Conservation (phyloP, 2,888 invertebrate genomes). For the Sipha maydis region DNA sequence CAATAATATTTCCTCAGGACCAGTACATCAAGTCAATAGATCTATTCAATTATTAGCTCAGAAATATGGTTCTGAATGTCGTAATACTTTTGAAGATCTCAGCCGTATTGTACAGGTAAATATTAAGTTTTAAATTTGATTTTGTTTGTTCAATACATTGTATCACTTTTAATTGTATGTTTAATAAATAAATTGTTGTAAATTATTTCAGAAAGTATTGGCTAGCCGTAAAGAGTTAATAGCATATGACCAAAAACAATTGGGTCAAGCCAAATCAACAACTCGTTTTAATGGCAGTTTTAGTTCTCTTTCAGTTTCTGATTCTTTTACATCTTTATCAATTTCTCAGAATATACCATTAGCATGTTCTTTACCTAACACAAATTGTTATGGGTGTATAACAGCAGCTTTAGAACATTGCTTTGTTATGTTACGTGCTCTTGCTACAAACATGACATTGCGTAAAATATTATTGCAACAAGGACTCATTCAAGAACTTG, state of each 20-base stretch:
- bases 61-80: conserved; percentile 94
- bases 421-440: conserved; percentile 86
- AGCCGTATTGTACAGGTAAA: conserved; percentile 73
- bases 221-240: conserved; percentile 92
- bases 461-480: conserved; percentile 81
- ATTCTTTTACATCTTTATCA: conserved; percentile 37
- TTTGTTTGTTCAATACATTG: neutral
- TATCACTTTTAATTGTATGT: neutral
- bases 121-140: conserved; percentile 7
- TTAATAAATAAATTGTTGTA: conserved; percentile 12
- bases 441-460: conserved; percentile 83
- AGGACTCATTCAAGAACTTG: conserved; percentile 88
- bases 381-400: conserved; percentile 83
- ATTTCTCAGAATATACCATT: conserved; percentile 60
- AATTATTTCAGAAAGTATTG: conserved; percentile 78
- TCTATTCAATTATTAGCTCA: conserved; percentile 94
- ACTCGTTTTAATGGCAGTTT: conserved; percentile 55
- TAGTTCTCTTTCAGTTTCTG: conserved; percentile 49
- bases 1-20: conserved; percentile 58
- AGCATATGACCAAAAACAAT: conserved; percentile 87
- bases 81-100: conserved; percentile 93
- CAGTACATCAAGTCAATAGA: conserved; percentile 77
- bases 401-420: conserved; percentile 94
- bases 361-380: conserved; percentile 56
- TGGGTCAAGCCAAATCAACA: conserved; percentile 69